Conservation (phyloP, 2,888 invertebrate species). For the Parnassius mnemosyne region DNA sequence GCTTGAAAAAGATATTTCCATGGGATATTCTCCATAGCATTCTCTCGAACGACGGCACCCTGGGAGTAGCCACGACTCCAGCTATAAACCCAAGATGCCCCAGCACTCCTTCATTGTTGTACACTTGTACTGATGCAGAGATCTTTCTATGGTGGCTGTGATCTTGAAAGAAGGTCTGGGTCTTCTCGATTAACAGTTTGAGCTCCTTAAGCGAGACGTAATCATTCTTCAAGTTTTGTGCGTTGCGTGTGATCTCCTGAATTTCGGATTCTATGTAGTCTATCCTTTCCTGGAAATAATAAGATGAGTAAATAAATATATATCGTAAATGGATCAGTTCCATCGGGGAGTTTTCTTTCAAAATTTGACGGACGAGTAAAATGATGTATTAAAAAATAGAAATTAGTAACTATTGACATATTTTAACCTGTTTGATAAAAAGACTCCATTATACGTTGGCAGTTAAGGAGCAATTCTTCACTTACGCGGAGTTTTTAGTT, state of each 20-base stretch:
- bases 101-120: constrained; percentile 66
- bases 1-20: constrained; percentile 75
- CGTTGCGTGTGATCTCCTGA: constrained; percentile 73
- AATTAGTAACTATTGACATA: too few species aligned
- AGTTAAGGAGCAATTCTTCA: too few species aligned
- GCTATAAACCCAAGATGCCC: constrained; percentile 73
- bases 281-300: constrained; percentile 65
- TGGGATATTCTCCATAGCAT: constrained; percentile 77
- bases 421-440: too few species aligned
- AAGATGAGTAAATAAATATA: not conserved
- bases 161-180: constrained; percentile 74
- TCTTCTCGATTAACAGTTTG: constrained; percentile 68
- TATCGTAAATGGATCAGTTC: too few species aligned
- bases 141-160: constrained; percentile 82
- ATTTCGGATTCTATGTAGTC: constrained; percentile 77
- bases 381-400: too few species aligned
- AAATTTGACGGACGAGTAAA: too few species aligned
- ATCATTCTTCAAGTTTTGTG: constrained; percentile 67
- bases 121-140: constrained; percentile 66
- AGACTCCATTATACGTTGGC: too few species aligned
- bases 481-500: too few species aligned
- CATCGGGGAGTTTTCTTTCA: too few species aligned
- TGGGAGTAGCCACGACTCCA: constrained; percentile 67
- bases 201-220: constrained; percentile 67
- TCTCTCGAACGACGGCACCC: constrained; percentile 67